These are phyloP conservation scores for Thalassarche chlororhynchos DNA, from an alignment of 2,113 vertebrate genomes.

Conservation along the genomic window DNA sequence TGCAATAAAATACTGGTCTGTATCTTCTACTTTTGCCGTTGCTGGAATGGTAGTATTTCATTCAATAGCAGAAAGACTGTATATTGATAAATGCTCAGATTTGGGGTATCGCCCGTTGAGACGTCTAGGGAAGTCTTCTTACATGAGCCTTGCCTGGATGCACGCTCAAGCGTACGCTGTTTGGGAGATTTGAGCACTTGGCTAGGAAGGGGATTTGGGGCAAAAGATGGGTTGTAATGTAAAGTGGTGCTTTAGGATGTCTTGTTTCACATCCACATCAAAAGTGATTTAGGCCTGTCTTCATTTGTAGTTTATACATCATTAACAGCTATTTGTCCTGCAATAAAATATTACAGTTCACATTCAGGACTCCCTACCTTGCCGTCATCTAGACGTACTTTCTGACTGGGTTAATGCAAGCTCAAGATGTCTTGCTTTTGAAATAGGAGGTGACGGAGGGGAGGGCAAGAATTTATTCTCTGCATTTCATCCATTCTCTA, in stretches of 20 bases:
- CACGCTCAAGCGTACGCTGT: accelerated
- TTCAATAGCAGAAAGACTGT: background rate
- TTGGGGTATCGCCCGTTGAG: background rate
- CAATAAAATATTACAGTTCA: background rate
- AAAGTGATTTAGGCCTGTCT: background rate
- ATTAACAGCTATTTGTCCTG: background rate
- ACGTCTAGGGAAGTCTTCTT: background rate
- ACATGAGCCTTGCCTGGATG: background rate
- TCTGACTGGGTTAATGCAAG: background rate
- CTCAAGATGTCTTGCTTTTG: background rate
- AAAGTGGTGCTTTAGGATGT: background rate
- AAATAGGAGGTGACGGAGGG: background rate
- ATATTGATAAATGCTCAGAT: background rate
- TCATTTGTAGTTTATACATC: background rate
- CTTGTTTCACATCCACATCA: background rate
- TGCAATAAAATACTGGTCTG: background rate
- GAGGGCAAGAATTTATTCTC: background rate
- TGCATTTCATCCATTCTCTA: background rate
- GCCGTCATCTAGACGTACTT: background rate
- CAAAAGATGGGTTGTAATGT: background rate
- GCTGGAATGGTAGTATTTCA: background rate
- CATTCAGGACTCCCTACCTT: background rate
- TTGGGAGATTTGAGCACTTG: background rate
- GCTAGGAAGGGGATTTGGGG: background rate
- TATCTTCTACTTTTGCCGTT: background rate